Evolutionary conservation across 2,888 invertebrate genomes (phyloP), one percentile per base, ranked within the genome.

Genomic region (Apoderus coryli): DNA sequence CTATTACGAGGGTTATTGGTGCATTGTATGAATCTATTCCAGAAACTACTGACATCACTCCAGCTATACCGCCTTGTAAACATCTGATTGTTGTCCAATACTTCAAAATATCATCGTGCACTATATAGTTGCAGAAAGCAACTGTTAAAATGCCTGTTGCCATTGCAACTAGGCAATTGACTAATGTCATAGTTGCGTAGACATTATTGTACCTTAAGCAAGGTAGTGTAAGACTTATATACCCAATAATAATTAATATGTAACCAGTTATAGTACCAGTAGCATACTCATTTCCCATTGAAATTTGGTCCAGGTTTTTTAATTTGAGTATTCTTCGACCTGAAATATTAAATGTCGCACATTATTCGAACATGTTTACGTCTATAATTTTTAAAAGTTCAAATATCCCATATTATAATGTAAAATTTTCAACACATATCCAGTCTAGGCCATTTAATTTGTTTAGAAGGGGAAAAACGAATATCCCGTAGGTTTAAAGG

Each of bases 51-150:
- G 45, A 44, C 10, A 54, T 48, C 3, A 53, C 32, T 3, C 57
- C 58, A 14, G 56, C 49, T 16, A 56, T 38, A 4, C 44, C 49
- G 2, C 51, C 57, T 38, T 57, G 57, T 2, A 54, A 32, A 36
- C 54, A 56, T 39, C 52, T 48, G 34, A 52, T 46, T 11, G 52
- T 45, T 3, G 47, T 50, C 57, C 54, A 57, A 35, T 56, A 54
- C 41, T 51, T 47, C 26, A 52, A 50, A 3, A 48, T 40, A 16
- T 38, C 48, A 44, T 44, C 33, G 4, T 44, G 26, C 31, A 55
- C 45, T 29, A 53, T 44, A 3, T 37, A 25, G 10, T 45, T 33
- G 4, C 44, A 16, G 4, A 22, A 44, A 34, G 24, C 36, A 32
- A 25, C 45, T 43, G 37, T 25, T 2, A 39, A 19, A 27, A 40